Evolutionary conservation across 2,888 invertebrate species (phyloP), one percentile per base, ranked within the genome.

Genomic region (Caenorhabditis drosophilae): DNA sequence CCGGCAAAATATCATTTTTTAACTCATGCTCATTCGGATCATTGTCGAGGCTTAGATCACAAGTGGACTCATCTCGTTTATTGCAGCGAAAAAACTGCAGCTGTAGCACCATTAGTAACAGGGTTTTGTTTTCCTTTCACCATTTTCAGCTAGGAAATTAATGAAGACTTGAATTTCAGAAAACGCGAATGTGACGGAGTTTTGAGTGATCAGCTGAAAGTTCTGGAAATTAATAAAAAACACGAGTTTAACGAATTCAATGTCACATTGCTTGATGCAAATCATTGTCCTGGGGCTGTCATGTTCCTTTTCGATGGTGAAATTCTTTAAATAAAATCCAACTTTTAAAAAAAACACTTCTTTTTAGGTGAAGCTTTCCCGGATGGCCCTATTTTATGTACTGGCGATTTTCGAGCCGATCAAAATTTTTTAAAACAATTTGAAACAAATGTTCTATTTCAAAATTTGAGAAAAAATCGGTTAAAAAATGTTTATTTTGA

Each of bases 331-430:
- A 31, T 9, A 31, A 9, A 9, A 12, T 12, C 6, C 7, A 34
- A 34, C n/a, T 12, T 31, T 31, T 31, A 31, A 31, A 31, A 31
- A 31, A 9, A 9, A 12, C 31, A 31, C 7, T 31, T n/a, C n/a
- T n/a, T 31, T 31, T 31, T 12, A 40, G 58, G 58, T 15, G 20
- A 23, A 0, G 42, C n/a, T n/a, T 31, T 44, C 27, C 36, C 52
- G 4, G 47, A 42, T 18, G 53, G 47, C 2, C 16, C 36, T 1
- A 25, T 60, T 34, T 45, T 60, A 1, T 54, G 49, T 22, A 60
- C 60, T 4, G 60, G 60, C 2, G 54, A 60, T 27, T 54, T 60
- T 22, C 49, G 60, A 18, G 60, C 60, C 7, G 54, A 54, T 27
- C 12, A 34, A 23, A 11, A 12, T 1, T 36, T 53, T 23, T 20